Conservation (phyloP, 1,140 invertebrate genomes). For the Cheumatopsyche charites region DNA sequence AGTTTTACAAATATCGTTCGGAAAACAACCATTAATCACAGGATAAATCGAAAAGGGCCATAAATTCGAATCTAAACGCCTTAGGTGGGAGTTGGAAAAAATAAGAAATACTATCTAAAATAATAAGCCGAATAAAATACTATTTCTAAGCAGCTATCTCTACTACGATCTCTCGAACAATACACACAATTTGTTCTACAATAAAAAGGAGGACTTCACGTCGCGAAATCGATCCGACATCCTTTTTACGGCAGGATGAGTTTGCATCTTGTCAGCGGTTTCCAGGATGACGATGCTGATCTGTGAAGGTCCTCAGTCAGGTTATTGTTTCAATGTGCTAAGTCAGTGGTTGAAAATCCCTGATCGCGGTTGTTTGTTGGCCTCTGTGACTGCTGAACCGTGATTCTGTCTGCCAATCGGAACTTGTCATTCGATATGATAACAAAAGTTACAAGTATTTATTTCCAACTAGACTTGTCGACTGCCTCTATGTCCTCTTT, state of each 20-base stretch:
- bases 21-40: conserved; percentile 12
- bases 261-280: background rate
- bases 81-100: background rate
- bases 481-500: too few relatives aligned
- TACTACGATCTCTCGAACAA: background rate
- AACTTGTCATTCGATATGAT: conserved; percentile 38
- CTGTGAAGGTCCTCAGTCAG: background rate
- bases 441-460: conserved; percentile 24
- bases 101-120: background rate
- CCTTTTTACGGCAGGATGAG: background rate
- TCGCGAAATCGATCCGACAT: conserved; percentile 9
- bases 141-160: background rate
- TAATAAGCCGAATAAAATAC: conserved; percentile 17
- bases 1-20: conserved; percentile 13
- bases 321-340: too few relatives aligned
- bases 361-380: conserved; percentile 36
- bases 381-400: conserved; percentile 34
- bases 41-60: conserved; percentile 19
- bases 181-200: conserved; percentile 14
- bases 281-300: background rate
- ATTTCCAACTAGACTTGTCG: too few relatives aligned
- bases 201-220: background rate
- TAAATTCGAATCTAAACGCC: background rate
- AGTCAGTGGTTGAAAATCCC: conserved; percentile 7
- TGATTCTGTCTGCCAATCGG: conserved; percentile 36